Evolutionary conservation across 2,888 invertebrate genomes (phyloP).

Genomic region (Marasmarcha lunaedactyla): DNA sequence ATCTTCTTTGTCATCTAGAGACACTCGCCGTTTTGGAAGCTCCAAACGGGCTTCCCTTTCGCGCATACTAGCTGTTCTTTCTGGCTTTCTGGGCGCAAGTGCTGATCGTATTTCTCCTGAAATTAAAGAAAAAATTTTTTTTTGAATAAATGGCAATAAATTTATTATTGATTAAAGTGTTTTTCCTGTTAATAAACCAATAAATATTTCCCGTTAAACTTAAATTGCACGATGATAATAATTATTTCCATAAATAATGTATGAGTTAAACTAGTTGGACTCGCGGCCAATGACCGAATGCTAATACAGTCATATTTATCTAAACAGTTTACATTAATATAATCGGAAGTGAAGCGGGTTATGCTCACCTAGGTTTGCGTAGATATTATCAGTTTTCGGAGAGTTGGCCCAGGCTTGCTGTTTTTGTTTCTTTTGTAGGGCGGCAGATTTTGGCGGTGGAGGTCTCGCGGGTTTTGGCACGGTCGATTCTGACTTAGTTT

Average conservation of each 20-base stretch:
- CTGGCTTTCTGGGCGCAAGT: conserved; percentile 85
- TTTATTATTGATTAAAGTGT: no score
- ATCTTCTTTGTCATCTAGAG: conserved; percentile 67
- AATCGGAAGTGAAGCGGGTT: neutral
- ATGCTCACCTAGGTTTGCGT: conserved; percentile 82
- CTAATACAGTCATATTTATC: neutral
- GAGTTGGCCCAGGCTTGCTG: conserved; percentile 54
- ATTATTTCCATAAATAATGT: neutral
- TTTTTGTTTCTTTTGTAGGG: conserved; percentile 72
- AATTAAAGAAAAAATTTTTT: no score
- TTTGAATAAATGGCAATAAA: neutral
- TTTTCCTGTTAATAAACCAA: no score
- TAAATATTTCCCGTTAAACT: no score
- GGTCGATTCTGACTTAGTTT: conserved; percentile 59
- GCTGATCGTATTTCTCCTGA: conserved; percentile 85
- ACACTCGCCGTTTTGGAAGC: conserved; percentile 60
- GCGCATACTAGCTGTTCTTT: conserved; percentile 87
- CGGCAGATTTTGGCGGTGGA: conserved; percentile 79
- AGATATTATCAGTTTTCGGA: conserved; percentile 72
- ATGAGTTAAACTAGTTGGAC: neutral
- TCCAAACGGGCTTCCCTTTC: conserved; percentile 79
- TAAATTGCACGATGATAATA: no score
- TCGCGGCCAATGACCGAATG: no score
- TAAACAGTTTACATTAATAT: conserved; percentile 2
- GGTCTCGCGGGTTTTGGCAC: conserved; percentile 76